Evolutionary conservation across 2,113 vertebrate species (phyloP), one percentile per base, ranked within the genome.

Genomic region (Halichoerus grypus): DNA sequence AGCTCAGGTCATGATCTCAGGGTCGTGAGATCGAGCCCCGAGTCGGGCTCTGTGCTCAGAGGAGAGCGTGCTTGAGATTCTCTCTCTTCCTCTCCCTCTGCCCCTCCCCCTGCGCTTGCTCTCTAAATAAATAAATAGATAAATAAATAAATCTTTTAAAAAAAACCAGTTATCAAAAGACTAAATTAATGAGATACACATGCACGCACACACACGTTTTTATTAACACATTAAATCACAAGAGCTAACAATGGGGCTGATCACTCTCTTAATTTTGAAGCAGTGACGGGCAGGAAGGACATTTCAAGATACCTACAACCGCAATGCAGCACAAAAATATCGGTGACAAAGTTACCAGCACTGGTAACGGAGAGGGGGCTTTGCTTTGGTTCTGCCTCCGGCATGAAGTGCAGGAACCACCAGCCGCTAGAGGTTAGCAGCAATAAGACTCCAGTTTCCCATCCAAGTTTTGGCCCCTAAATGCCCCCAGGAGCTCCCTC

Each of bases 321-420:
- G 4, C 14, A 9, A 4, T 3, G 3, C 57, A 14, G 31, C 36
- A 36, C 33, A 51, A 74, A 59, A n/a, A 42, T 8, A 14, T 1
- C 9, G 0, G 4, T 26, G 81, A 72, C 67, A 1, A 49, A 33
- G 49, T 24, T 22, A 33, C 33, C 53, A 28, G 39, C 46, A 3
- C 61, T 12, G 7, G 0, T 2, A 2, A 63, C 0, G 9, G n/a
- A 7, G 80, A 36, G 26, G 7, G 46, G 0, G 21, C 49, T 26
- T 63, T 1, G 49, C 46, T 39, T 51, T 6, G 36, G 36, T 19
- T 49, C 7, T 12, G n/a, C 46, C 74, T 59, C 11, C 0, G 4
- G 18, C 4, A 4, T 7, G 14, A 3, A 0, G 2, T 55, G 36
- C 8, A 76, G 67, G 85, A 77, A 39, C 39, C 7, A 3, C 65